These are phyloP conservation scores for Pseudomyrmex cubaensis DNA, from an alignment of 1,140 invertebrate genomes.

Conservation along the genomic window DNA sequence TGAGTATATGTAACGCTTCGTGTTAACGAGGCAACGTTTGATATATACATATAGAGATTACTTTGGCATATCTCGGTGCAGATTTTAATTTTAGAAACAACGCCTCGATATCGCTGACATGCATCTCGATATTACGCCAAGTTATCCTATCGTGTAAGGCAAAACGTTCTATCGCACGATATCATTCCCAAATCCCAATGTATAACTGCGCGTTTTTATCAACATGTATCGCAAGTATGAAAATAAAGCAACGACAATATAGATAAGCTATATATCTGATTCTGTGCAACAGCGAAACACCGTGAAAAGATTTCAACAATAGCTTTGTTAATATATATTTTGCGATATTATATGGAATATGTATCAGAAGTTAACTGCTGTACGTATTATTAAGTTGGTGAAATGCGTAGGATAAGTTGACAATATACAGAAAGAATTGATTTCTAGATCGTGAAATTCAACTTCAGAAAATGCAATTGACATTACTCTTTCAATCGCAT, in stretches of 20 bases:
- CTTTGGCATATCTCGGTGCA: conserved; percentile 26
- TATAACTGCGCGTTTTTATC: conserved; percentile 15
- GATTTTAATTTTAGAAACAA: conserved; percentile 55
- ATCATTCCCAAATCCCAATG: conserved; percentile 10
- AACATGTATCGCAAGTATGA: conserved; percentile 8
- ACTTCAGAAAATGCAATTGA: conserved; percentile 32
- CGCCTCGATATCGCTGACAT: conserved; percentile 31
- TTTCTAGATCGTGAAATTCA: conserved; percentile 12
- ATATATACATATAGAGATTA: not conserved
- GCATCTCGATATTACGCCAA: conserved; percentile 38
- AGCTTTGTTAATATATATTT: not conserved
- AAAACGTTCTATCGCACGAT: conserved; percentile 32
- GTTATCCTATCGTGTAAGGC: conserved; percentile 15
- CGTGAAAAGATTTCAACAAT: not conserved
- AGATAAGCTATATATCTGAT: not conserved
- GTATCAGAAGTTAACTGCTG: no score
- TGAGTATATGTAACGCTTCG: not conserved
- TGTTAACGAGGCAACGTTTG: conserved; percentile 29
- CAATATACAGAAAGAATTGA: not conserved
- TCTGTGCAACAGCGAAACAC: not conserved
- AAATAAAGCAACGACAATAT: not conserved
- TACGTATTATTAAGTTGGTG: no score
- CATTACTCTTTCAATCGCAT: conserved; percentile 34
- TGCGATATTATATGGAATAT: conserved; percentile 5
- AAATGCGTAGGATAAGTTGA: no score